Percentiles rank a stretch among this genome's conserved stretches.
These are phyloP conservation scores for Sebastes minor DNA, from an alignment of 2,797 vertebrate species.

Conservation along the genomic window DNA sequence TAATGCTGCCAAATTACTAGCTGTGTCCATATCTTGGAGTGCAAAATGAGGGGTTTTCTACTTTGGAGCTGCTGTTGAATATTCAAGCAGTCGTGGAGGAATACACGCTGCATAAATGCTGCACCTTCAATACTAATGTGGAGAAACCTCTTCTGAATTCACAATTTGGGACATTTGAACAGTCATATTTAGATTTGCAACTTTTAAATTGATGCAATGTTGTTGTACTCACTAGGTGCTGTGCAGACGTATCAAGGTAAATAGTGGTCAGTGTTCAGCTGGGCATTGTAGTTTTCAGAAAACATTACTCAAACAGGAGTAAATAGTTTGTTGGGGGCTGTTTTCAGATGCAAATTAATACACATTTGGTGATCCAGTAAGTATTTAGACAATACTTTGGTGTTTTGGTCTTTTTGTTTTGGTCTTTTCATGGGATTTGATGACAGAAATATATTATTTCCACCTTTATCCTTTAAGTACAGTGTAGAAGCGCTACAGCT, in stretches of 20 bases:
- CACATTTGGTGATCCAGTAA: not conserved
- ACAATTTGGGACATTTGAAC: not conserved
- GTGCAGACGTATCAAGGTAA: not conserved
- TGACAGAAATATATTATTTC: too few species aligned
- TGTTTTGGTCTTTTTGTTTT: not conserved
- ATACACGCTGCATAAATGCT: not conserved
- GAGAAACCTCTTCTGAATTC: not conserved
- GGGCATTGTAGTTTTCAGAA: not conserved
- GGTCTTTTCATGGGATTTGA: not conserved
- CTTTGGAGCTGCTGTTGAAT: constrained; percentile 38
- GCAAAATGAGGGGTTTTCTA: constrained; percentile 64
- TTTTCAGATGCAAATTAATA: not conserved
- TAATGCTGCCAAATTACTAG: constrained; percentile 60
- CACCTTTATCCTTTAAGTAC: not conserved
- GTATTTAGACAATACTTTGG: not conserved
- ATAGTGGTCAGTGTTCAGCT: not conserved
- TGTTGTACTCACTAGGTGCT: not conserved
- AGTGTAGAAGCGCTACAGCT: not conserved
- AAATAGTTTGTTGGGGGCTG: not conserved
- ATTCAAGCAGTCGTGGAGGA: constrained; percentile 38
- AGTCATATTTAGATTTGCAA: not conserved
- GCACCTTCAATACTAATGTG: constrained; percentile 5
- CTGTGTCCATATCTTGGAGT: constrained; percentile 59
- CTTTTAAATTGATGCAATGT: not conserved
- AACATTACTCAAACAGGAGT: not conserved